phyloP scores from a whole-genome alignment of 2,113 vertebrate species.

The Picathartes gymnocephalus region DNA sequence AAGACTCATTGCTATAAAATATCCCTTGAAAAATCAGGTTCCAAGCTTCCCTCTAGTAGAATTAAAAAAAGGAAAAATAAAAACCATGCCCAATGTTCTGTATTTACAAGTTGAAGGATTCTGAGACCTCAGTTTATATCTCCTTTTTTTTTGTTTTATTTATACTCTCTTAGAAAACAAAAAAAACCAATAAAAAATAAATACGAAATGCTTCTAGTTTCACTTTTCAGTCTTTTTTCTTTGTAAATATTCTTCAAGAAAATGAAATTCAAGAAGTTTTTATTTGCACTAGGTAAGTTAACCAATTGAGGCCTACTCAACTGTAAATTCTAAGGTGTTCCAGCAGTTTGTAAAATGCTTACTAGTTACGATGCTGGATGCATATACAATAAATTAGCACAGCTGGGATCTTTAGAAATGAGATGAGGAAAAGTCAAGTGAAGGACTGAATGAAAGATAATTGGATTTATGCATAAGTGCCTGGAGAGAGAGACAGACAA shows the following conservation, averaged over 20 bases:
- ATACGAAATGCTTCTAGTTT: background rate
- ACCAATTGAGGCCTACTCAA: background rate
- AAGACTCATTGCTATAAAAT: background rate
- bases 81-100: background rate
- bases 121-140: background rate
- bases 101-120: background rate
- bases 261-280: background rate
- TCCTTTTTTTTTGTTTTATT: background rate
- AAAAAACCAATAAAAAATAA: background rate
- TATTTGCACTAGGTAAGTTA: background rate
- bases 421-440: background rate
- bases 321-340: background rate
- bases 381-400: background rate
- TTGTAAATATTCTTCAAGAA: background rate
- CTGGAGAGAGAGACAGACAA: background rate
- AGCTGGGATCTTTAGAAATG: background rate
- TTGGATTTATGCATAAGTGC: background rate
- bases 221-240: background rate
- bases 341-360: background rate
- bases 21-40: background rate
- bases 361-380: background rate
- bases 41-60: background rate
- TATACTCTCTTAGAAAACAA: background rate
- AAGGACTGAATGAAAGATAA: slow-evolving; percentile 9
- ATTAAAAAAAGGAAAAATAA: background rate